phyloP scores from a whole-genome alignment of 2,888 invertebrate species.

The Heteropelma amictum region DNA sequence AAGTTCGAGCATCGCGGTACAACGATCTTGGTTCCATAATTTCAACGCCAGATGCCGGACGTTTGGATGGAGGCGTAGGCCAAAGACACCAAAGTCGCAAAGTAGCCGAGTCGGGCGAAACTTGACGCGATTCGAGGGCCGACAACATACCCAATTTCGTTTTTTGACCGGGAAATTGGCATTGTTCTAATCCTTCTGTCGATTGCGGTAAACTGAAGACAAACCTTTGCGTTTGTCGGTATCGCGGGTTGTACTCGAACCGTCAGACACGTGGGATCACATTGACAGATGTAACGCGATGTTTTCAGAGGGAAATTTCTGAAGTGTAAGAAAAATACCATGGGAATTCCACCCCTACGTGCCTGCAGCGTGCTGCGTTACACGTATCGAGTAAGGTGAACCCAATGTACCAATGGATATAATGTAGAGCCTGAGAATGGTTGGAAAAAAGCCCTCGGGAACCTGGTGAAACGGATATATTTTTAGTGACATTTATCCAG shows the following conservation, averaged over 20 bases:
- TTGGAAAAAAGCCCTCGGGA: conserved; percentile 50
- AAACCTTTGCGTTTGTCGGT: no score
- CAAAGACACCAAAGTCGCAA: neutral
- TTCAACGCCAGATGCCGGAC: neutral
- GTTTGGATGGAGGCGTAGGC: neutral
- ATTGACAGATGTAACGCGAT: no score
- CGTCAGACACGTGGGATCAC: no score
- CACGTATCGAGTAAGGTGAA: neutral
- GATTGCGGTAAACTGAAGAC: no score
- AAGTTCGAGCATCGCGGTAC: conserved; percentile 26
- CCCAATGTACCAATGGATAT: neutral
- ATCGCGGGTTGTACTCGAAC: no score
- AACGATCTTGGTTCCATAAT: conserved; percentile 21
- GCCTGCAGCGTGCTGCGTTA: neutral
- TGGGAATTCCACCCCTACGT: neutral
- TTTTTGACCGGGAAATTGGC: no score
- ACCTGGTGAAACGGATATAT: conserved; percentile 76
- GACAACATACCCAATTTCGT: neutral
- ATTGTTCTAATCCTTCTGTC: no score
- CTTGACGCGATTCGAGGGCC: neutral
- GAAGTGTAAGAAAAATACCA: neutral
- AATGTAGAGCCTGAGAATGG: neutral
- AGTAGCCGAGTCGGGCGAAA: neutral
- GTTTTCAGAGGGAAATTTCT: neutral
- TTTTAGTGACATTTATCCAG: conserved; percentile 68